A percentile compares a stretch with the other conserved stretches of the same genome.
Conservation (phyloP, 2,888 invertebrate genomes). For the Tipula unca region DNA sequence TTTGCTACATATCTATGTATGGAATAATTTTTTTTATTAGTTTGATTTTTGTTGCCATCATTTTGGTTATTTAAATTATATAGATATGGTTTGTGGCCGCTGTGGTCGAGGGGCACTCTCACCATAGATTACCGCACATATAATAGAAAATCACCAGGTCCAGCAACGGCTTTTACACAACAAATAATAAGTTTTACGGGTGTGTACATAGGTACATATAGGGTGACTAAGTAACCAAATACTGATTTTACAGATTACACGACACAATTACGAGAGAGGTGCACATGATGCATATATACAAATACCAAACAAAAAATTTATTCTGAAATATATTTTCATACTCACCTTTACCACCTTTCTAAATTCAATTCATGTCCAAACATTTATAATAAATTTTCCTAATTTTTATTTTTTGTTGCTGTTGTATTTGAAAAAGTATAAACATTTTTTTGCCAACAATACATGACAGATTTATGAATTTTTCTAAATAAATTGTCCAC, state of each 20-base stretch:
- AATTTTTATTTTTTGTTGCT: background rate
- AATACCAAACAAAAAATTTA: background rate
- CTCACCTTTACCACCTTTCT: background rate
- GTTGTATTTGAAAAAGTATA: background rate
- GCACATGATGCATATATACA: background rate
- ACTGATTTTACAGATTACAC: too few relatives aligned
- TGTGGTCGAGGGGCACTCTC: background rate
- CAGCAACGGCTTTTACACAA: background rate
- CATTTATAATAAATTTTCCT: background rate
- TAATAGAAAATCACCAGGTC: background rate
- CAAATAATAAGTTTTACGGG: background rate
- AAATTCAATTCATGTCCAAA: conserved; percentile 8
- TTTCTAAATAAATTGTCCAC: conserved; percentile 3
- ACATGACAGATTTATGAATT: conserved; percentile 8
- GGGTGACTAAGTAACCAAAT: too few relatives aligned
- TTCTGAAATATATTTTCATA: background rate
- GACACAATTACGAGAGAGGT: too few relatives aligned
- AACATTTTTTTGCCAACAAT: background rate
- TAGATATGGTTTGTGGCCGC: background rate
- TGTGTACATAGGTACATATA: too few relatives aligned
- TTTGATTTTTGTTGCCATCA: background rate
- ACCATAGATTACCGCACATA: background rate
- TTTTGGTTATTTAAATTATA: background rate
- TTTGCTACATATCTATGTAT: background rate
- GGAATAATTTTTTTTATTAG: background rate